Evolutionary conservation across 2,113 vertebrate genomes (phyloP).

Genomic region (Aepyceros melampus): DNA sequence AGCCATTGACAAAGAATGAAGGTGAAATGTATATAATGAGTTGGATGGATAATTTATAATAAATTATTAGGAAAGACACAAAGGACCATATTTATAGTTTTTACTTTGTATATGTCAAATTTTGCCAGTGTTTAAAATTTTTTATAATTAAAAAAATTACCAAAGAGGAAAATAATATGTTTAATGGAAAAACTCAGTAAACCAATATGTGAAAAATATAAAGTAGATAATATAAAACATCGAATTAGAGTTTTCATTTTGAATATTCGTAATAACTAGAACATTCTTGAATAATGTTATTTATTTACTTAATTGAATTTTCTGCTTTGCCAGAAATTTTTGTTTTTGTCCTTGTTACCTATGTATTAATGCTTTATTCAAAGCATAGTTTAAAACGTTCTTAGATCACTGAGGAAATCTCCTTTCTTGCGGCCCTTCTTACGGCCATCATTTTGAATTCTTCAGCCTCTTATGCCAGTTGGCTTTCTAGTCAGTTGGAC

Average conservation of each 20-base stretch:
- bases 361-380: background rate
- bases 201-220: background rate
- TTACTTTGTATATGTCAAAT: background rate
- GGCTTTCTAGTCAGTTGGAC: background rate
- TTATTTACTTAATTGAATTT: constrained; percentile 14
- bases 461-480: background rate
- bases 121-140: background rate
- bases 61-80: background rate
- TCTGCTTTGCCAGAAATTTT: background rate
- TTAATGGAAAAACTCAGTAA: background rate
- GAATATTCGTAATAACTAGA: constrained; percentile 12
- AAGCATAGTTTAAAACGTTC: constrained; percentile 17
- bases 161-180: background rate
- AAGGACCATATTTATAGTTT: constrained; percentile 22
- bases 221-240: background rate
- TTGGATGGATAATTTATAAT: background rate
- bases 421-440: background rate
- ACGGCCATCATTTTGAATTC: background rate
- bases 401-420: background rate
- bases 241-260: constrained; percentile 3
- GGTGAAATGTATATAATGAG: background rate
- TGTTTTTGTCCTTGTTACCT: background rate
- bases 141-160: constrained; percentile 15
- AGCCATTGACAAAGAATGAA: background rate
- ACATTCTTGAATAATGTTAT: constrained; percentile 5